Evolutionary conservation across 1,140 invertebrate species (phyloP), one percentile per base, ranked within the genome.

Genomic region (silkworm (Bombyx mori)): DNA sequence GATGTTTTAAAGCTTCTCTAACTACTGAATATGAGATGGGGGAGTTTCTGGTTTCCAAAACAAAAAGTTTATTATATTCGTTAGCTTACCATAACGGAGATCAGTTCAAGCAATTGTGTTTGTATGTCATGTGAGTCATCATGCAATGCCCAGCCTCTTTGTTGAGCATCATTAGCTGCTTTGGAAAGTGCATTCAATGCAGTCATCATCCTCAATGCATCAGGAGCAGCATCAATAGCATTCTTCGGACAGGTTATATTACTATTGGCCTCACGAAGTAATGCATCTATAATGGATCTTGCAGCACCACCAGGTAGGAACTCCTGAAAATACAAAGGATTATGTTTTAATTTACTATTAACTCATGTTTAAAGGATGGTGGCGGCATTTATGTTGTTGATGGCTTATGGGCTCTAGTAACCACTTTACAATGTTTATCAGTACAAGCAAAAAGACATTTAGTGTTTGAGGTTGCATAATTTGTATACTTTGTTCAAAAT

Each of bases 151-250:
- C 96, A 98, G 65, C 94, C 96, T 66, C 97, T 89, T 71, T 98
- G 96, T 75, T 98, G 96, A 0, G 96, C 95, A 75, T 98, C 96
- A 80, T 97, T 95, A 66, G 97, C 97, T 65, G 95, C 96, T 51
- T 92, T 93, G 8, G 93, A 94, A 54, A 98, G 84, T 67, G 96
- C 92, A 44, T 90, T 91, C 61, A 98, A 93, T 55, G 97, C 92
- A 50, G 93, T 91, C 81, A 93, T 92, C 71, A 98, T 89, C 42
- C 94, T 89, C 60, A 92, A 90, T 7, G 94, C 93, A 88, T 97
- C 96, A 10, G 94, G 92, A 1, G 94, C 94, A 43, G 90, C 89
- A 68, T 92, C 90, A 42, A 92, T 90, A 3, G 90, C 90, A 46
- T 89, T 90, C 58, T 93, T 88, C 8, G 92, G 91, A 46, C 88